Conservation (phyloP, 2,888 invertebrate genomes). For the Chrysomela aeneicollis region DNA sequence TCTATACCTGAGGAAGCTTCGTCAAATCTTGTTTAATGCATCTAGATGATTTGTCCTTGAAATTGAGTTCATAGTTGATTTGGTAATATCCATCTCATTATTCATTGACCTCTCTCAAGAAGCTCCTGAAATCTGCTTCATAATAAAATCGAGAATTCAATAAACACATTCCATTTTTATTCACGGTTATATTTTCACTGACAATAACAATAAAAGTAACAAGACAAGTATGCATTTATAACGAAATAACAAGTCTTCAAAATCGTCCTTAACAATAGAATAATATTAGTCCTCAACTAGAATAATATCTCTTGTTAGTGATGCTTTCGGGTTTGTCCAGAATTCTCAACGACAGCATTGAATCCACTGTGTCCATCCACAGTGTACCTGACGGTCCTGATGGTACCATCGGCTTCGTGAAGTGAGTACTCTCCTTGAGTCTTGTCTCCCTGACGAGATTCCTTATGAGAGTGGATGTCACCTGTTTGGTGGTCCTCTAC, state of each 20-base stretch:
- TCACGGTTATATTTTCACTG: neutral
- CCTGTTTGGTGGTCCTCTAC: constrained; percentile 67
- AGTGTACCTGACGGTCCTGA: constrained; percentile 65
- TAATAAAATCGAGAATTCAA: too few relatives aligned
- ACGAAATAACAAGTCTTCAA: constrained; percentile 2
- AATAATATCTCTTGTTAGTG: neutral
- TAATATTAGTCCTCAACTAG: constrained; percentile 1
- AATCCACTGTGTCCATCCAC: constrained; percentile 67
- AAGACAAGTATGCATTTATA: neutral
- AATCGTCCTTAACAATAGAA: too few relatives aligned
- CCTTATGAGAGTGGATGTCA: constrained; percentile 66
- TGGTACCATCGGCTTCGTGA: constrained; percentile 66
- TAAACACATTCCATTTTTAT: neutral
- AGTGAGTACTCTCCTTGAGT: constrained; percentile 67
- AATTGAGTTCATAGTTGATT: too few relatives aligned
- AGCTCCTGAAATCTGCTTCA: too few relatives aligned
- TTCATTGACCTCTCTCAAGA: too few relatives aligned
- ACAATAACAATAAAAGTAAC: neutral
- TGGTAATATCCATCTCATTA: too few relatives aligned
- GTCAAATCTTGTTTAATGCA: too few relatives aligned
- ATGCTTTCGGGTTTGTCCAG: constrained; percentile 57
- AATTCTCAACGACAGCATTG: constrained; percentile 50
- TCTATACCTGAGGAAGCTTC: too few relatives aligned
- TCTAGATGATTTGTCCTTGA: too few relatives aligned
- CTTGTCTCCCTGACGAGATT: constrained; percentile 64